Conservation (phyloP, 2,797 vertebrate species). For the Thalassophryne amazonica region DNA sequence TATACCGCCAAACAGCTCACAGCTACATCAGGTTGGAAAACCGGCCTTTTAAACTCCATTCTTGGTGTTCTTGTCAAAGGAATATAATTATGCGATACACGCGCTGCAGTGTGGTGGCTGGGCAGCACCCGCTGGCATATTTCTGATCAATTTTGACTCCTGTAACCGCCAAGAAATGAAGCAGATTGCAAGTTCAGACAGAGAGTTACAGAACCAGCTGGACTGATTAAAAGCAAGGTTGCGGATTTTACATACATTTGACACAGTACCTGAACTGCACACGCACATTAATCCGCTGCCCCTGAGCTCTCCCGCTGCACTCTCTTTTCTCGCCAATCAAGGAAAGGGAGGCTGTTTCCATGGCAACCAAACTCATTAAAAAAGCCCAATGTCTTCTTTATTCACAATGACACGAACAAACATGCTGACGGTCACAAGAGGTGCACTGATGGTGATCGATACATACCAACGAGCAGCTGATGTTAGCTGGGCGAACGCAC, state of each 20-base stretch:
- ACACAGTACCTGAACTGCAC: constrained; percentile 5
- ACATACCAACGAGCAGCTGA: constrained; percentile 11
- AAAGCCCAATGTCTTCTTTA: constrained; percentile 52
- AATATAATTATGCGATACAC: constrained; percentile 36
- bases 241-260: constrained; percentile 17
- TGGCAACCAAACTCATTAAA: constrained; percentile 74
- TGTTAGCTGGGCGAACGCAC: neutral
- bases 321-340: constrained; percentile 23
- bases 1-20: constrained; percentile 26
- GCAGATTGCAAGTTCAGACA: neutral
- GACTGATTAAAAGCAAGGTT: neutral
- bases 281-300: constrained; percentile 15
- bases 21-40: constrained; percentile 12
- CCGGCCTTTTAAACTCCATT: constrained; percentile 27
- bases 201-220: constrained; percentile 13
- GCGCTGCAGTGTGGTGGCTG: constrained; percentile 20
- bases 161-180: constrained; percentile 4
- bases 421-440: constrained; percentile 33
- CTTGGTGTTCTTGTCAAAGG: constrained; percentile 45
- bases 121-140: constrained; percentile 43
- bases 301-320: constrained; percentile 35
- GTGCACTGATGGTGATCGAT: constrained; percentile 22
- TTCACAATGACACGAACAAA: constrained; percentile 41
- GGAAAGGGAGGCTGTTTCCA: constrained; percentile 67
- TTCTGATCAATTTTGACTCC: constrained; percentile 40